Percentiles rank a stretch among this genome's conserved stretches.
Conservation (phyloP, 92 coral and sea anemone genomes). For the Paragorgia papillata region DNA sequence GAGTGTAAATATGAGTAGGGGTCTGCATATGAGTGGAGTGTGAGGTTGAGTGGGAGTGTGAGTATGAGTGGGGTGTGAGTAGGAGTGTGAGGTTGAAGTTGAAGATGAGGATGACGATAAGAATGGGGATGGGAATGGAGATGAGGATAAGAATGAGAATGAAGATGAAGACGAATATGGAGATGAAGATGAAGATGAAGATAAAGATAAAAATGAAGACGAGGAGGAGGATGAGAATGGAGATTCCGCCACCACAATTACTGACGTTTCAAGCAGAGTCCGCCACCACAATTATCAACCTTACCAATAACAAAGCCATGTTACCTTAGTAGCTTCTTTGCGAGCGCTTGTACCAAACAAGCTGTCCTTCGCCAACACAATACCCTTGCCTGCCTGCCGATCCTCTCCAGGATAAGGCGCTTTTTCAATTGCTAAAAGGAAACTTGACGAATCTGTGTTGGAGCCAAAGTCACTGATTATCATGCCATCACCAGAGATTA, state of each 20-base stretch:
- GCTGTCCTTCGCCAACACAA: slow-evolving; percentile 16
- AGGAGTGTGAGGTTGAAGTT: too few species aligned
- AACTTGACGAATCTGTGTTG: slow-evolving; percentile 32
- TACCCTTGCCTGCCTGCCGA: slow-evolving; percentile 33
- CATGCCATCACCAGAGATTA: slow-evolving; percentile 47
- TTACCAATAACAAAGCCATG: not conserved
- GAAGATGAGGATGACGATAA: too few species aligned
- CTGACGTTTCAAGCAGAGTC: too few species aligned
- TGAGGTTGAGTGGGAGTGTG: too few species aligned
- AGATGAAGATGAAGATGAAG: not conserved
- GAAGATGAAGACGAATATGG: not conserved
- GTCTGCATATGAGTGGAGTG: not conserved
- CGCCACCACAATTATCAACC: not conserved
- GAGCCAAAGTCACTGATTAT: slow-evolving; percentile 33
- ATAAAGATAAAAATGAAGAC: not conserved
- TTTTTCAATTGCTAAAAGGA: slow-evolving; percentile 16
- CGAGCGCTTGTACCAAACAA: slow-evolving; percentile 43
- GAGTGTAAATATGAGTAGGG: not conserved
- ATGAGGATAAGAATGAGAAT: not conserved
- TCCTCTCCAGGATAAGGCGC: slow-evolving; percentile 35
- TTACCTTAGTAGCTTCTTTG: slow-evolving; percentile 32
- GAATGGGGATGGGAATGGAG: not conserved
- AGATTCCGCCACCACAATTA: too few species aligned
- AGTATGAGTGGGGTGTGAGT: too few species aligned
- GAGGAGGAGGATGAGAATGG: too few species aligned